A percentile compares a stretch with the other conserved stretches of the same genome.
phyloP scores from a whole-genome alignment of 2,797 vertebrate species.

The Morelia viridis region DNA sequence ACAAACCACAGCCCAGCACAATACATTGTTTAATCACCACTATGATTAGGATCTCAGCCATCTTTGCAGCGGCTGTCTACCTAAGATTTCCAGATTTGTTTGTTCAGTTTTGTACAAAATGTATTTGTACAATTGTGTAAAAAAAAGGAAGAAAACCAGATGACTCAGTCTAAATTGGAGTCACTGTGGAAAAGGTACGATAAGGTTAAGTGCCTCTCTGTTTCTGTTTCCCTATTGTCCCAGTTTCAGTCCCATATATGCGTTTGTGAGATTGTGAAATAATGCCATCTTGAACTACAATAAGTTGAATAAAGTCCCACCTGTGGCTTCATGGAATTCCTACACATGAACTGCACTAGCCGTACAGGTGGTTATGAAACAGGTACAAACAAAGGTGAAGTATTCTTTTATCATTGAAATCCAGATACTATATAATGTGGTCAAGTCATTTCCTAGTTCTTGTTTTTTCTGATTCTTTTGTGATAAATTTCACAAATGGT shows the following conservation, averaged over 20 bases:
- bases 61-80: neutral
- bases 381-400: neutral
- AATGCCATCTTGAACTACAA: neutral
- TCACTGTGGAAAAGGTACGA: neutral
- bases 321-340: constrained; percentile 22
- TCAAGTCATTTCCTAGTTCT: neutral
- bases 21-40: neutral
- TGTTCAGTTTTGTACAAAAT: neutral
- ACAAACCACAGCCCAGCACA: neutral
- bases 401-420: neutral
- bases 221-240: neutral
- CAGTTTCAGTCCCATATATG: neutral
- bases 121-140: neutral
- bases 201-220: neutral
- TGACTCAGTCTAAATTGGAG: neutral
- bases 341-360: neutral
- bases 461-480: neutral
- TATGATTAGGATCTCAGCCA: neutral
- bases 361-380: neutral
- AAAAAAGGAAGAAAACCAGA: neutral
- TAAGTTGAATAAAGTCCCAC: neutral
- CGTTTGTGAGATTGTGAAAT: neutral
- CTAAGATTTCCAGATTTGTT: neutral
- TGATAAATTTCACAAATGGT: neutral
- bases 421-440: neutral